phyloP scores from a whole-genome alignment of 2,888 invertebrate genomes.

The Reticulitermes lucifugus region DNA sequence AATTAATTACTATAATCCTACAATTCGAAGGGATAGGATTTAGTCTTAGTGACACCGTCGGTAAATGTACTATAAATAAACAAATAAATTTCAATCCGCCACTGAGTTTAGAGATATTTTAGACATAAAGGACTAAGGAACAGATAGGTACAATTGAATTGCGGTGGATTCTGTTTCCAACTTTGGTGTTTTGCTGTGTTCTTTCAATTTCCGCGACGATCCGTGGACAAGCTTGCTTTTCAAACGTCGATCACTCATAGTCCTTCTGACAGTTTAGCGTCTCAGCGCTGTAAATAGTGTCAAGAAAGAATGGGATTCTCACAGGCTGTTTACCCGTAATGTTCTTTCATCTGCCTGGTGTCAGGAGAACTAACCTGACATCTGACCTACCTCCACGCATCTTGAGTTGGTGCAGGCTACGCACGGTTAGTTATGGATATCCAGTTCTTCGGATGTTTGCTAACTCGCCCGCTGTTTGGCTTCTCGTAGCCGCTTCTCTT shows the following conservation, averaged over 20 bases:
- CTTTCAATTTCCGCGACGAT: slow-evolving; percentile 43
- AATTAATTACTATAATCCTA: no score
- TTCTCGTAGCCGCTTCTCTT: no score
- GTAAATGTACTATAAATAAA: no score
- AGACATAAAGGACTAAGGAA: background rate
- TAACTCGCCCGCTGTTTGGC: no score
- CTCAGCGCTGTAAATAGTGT: slow-evolving; percentile 18
- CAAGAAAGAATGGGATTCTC: slow-evolving; percentile 1
- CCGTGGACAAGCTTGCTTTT: slow-evolving; percentile 42
- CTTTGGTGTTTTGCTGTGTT: background rate
- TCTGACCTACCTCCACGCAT: no score
- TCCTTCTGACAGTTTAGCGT: background rate
- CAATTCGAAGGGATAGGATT: no score
- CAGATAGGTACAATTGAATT: background rate
- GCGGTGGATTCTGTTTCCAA: background rate
- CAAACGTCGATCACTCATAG: slow-evolving; percentile 50
- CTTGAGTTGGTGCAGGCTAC: no score
- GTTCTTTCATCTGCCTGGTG: background rate
- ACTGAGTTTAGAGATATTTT: background rate
- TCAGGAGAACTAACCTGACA: no score
- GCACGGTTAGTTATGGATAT: no score
- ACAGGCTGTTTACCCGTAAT: background rate
- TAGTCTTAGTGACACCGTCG: no score
- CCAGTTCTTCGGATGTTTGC: no score
- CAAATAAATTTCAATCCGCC: background rate